Evolutionary conservation across 2,888 invertebrate genomes (phyloP).

Genomic region (Drosophila subquinaria): DNA sequence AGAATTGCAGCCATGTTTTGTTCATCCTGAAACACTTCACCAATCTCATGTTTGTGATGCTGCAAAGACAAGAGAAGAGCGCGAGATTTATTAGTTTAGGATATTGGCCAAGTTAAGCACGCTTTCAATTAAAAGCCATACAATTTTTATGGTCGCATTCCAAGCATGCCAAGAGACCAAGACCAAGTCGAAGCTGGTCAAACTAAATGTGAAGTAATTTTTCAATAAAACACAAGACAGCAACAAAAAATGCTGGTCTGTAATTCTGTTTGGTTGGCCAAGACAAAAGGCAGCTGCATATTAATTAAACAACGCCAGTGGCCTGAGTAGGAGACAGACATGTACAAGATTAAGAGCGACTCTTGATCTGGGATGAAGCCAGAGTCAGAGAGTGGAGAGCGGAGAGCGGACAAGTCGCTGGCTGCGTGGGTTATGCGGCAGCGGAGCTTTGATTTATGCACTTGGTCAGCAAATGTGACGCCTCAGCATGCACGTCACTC

Average conservation of each 20-base stretch:
- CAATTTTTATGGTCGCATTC: conserved; percentile 59
- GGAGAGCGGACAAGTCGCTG: conserved; percentile 7
- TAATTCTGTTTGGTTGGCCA: conserved; percentile 34
- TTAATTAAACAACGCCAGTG: conserved; percentile 65
- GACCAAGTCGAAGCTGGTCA: conserved; percentile 43
- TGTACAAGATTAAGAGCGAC: conserved; percentile 19
- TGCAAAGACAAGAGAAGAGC: conserved; percentile 38
- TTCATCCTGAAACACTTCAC: conserved; percentile 95
- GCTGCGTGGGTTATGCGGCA: conserved; percentile 58
- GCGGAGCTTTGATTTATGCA: conserved; percentile 73
- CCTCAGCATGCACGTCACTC: conserved; percentile 80
- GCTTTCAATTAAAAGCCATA: conserved; percentile 48
- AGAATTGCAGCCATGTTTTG: conserved; percentile 94
- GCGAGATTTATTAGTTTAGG: conserved; percentile 16
- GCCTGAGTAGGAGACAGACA: conserved; percentile 15
- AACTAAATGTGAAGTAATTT: conserved; percentile 61
- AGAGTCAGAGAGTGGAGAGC: not conserved
- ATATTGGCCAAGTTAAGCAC: not conserved
- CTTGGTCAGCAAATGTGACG: conserved; percentile 74
- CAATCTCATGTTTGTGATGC: conserved; percentile 87
- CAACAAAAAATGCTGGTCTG: conserved; percentile 29
- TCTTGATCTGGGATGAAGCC: conserved; percentile 1
- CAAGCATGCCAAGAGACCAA: conserved; percentile 48
- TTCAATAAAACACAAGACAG: conserved; percentile 27
- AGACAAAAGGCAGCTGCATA: conserved; percentile 59